Evolutionary conservation across 2,113 vertebrate genomes (phyloP).

Genomic region (Aspidoscelis tigris): DNA sequence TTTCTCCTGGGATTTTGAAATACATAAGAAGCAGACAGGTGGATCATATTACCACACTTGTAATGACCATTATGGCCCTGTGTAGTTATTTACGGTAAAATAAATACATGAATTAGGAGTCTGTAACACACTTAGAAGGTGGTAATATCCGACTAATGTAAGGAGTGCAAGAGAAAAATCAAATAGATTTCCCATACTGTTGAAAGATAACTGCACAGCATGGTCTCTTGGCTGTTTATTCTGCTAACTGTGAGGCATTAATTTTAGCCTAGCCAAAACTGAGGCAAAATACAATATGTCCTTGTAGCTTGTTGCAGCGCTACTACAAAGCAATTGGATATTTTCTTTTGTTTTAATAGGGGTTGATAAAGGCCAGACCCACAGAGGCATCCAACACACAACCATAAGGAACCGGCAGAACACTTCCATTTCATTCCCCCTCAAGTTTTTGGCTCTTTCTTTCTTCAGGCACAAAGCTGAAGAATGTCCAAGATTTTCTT

Average conservation of each 20-base stretch:
- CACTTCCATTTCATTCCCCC: background rate
- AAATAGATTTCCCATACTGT: background rate
- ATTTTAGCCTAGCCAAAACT: slow-evolving; percentile 24
- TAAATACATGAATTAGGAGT: background rate
- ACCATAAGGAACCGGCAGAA: background rate
- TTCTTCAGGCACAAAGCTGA: slow-evolving; percentile 23
- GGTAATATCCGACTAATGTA: background rate
- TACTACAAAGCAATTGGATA: slow-evolving; percentile 13
- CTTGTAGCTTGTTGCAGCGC: slow-evolving; percentile 2
- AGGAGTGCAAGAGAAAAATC: slow-evolving; percentile 12
- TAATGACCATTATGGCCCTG: background rate
- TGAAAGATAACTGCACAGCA: slow-evolving; percentile 13
- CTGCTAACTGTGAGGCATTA: slow-evolving; percentile 14
- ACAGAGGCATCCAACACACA: slow-evolving; percentile 7
- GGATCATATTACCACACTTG: background rate
- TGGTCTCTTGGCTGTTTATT: slow-evolving; percentile 16
- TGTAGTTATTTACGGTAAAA: background rate
- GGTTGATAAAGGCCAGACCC: background rate
- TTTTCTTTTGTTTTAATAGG: slow-evolving; percentile 22
- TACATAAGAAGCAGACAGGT: background rate
- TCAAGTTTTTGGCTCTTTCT: background rate
- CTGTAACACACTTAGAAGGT: background rate
- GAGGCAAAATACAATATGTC: background rate
- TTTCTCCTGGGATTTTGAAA: background rate
- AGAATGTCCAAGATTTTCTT: background rate